These are phyloP conservation scores for Epizoanthus illoricatus DNA, from an alignment of 92 coral and sea anemone genomes.

Conservation along the genomic window DNA sequence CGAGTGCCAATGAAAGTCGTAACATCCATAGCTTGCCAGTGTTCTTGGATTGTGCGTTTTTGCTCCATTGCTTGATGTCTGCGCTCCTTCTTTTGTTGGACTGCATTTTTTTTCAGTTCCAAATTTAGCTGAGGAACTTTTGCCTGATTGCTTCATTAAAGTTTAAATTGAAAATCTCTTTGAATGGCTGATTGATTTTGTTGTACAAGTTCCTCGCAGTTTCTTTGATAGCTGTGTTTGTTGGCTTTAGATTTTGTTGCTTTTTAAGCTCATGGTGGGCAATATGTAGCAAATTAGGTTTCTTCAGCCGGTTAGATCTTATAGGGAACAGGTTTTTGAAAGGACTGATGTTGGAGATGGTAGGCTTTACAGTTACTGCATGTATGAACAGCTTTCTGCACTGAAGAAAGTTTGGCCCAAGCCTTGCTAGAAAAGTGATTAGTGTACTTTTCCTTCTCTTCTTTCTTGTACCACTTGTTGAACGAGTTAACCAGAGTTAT, in stretches of 20 bases:
- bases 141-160: constrained; percentile 36
- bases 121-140: constrained; percentile 32
- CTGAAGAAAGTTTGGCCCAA: constrained; percentile 26
- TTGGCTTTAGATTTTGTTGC: constrained; percentile 8
- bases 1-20: constrained; percentile 34
- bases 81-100: constrained; percentile 22
- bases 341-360: constrained; percentile 6
- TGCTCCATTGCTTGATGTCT: constrained; percentile 28
- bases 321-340: constrained; percentile 11
- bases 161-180: constrained; percentile 20
- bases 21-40: constrained; percentile 41
- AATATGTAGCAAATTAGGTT: constrained; percentile 5
- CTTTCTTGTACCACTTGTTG: constrained; percentile 8
- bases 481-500: constrained; percentile 20
- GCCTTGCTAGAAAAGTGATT: constrained; percentile 28
- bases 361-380: constrained; percentile 26
- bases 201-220: constrained; percentile 28
- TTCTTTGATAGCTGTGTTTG: constrained; percentile 23
- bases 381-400: constrained; percentile 20
- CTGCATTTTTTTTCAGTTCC: constrained; percentile 31
- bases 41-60: constrained; percentile 37
- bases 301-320: constrained; percentile 18
- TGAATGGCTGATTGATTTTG: constrained; percentile 33
- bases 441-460: constrained; percentile 2
- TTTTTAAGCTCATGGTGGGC: constrained; percentile 7